Conservation (phyloP, 2,113 vertebrate genomes). For the Ciconia stormi region DNA sequence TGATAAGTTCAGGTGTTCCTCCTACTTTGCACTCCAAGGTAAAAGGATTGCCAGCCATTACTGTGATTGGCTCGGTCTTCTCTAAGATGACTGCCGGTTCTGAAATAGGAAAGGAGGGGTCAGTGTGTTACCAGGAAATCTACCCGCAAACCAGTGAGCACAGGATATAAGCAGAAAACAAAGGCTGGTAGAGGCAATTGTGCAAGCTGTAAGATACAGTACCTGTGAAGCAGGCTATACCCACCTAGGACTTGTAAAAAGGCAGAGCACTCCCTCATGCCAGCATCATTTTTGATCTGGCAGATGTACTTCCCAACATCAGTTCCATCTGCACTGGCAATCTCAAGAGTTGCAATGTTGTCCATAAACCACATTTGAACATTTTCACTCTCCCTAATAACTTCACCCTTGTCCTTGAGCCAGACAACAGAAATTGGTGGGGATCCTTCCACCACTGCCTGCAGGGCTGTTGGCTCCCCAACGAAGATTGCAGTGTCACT, state of each 20-base stretch:
- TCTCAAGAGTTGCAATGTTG: conserved; percentile 84
- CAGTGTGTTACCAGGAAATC: neutral
- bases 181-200: neutral
- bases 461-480: conserved; percentile 84
- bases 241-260: conserved; percentile 92
- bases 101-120: conserved; percentile 74
- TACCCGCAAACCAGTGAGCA: neutral
- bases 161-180: neutral
- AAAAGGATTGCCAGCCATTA: conserved; percentile 90
- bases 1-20: conserved; percentile 90
- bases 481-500: conserved; percentile 86
- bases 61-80: conserved; percentile 90
- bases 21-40: conserved; percentile 88
- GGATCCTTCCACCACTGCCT: conserved; percentile 89
- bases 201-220: neutral
- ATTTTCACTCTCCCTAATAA: conserved; percentile 92
- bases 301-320: conserved; percentile 92
- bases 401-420: conserved; percentile 93
- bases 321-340: conserved; percentile 80
- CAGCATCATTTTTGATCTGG: conserved; percentile 93
- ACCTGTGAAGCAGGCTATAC: conserved; percentile 58
- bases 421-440: conserved; percentile 90
- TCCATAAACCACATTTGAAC: conserved; percentile 86
- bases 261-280: conserved; percentile 91
- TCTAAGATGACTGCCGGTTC: conserved; percentile 94